Conservation (phyloP, 2,888 invertebrate genomes). For the Patella depressa region DNA sequence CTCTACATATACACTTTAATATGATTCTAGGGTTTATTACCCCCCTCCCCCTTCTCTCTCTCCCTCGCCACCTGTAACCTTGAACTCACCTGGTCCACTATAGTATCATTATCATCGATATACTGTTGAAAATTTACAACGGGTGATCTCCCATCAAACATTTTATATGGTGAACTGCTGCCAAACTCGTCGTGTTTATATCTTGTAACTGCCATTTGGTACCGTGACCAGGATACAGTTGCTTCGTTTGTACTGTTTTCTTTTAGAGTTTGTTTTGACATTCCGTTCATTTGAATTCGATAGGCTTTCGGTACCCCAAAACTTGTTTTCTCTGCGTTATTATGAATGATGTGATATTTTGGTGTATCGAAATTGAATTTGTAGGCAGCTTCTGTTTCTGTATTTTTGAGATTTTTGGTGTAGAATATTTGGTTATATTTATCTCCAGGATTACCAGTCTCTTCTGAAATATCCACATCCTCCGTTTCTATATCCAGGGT, state of each 20-base stretch:
- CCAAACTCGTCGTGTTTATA: conserved; percentile 52
- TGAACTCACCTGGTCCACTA: conserved; percentile 53
- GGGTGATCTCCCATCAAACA: conserved; percentile 49
- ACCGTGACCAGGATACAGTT: conserved; percentile 57
- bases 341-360: conserved; percentile 59
- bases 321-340: conserved; percentile 40
- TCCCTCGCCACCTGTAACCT: too few species aligned
- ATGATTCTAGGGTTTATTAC: too few species aligned
- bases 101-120: conserved; percentile 53
- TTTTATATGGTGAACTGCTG: conserved; percentile 54
- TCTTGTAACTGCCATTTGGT: conserved; percentile 58
- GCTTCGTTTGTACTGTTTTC: conserved; percentile 45
- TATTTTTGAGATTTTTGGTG: conserved; percentile 34
- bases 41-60: too few species aligned
- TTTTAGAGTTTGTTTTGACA: conserved; percentile 52
- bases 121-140: conserved; percentile 52
- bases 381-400: conserved; percentile 54
- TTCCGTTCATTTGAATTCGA: conserved; percentile 47
- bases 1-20: too few species aligned
- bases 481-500: conserved; percentile 53
- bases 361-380: conserved; percentile 58
- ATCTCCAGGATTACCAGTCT: conserved; percentile 31
- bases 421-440: conserved; percentile 44
- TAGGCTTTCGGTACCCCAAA: conserved; percentile 52
- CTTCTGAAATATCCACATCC: conserved; percentile 37